These are phyloP conservation scores for Cynocephalus volans DNA, from an alignment of 2,113 vertebrate genomes.

Conservation along the genomic window DNA sequence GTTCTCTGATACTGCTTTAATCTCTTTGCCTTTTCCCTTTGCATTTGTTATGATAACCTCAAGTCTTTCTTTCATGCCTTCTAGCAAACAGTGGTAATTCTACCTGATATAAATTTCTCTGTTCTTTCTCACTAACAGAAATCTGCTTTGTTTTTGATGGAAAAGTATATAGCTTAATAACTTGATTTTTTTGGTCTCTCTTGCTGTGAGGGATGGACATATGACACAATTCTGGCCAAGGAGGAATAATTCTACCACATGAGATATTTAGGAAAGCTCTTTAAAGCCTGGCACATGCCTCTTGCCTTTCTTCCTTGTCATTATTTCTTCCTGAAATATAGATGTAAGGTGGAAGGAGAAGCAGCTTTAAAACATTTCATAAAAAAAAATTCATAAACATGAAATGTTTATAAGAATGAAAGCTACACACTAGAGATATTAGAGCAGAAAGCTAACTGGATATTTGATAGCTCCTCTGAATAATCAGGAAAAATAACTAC, in stretches of 20 bases:
- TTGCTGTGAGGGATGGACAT: background rate
- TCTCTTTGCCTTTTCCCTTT: background rate
- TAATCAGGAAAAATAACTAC: background rate
- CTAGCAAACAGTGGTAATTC: background rate
- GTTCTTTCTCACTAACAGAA: conserved; percentile 27
- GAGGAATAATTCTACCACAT: background rate
- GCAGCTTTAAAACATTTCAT: too few species aligned
- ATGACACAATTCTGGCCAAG: background rate
- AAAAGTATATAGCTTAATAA: background rate
- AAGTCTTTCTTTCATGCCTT: background rate
- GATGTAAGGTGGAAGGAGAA: background rate
- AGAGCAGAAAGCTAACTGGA: background rate
- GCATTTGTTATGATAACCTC: background rate
- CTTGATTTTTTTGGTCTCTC: background rate
- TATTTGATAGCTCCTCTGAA: background rate
- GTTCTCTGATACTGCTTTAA: background rate
- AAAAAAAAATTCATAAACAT: background rate
- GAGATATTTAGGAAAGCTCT: background rate
- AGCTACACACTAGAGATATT: background rate
- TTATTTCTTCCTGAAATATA: background rate
- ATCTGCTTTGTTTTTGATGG: background rate
- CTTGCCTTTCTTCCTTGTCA: background rate
- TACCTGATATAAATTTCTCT: background rate
- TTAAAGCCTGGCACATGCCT: background rate
- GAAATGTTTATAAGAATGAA: background rate